Evolutionary conservation across 2,797 vertebrate genomes (phyloP).

Genomic region (Masticophis lateralis): DNA sequence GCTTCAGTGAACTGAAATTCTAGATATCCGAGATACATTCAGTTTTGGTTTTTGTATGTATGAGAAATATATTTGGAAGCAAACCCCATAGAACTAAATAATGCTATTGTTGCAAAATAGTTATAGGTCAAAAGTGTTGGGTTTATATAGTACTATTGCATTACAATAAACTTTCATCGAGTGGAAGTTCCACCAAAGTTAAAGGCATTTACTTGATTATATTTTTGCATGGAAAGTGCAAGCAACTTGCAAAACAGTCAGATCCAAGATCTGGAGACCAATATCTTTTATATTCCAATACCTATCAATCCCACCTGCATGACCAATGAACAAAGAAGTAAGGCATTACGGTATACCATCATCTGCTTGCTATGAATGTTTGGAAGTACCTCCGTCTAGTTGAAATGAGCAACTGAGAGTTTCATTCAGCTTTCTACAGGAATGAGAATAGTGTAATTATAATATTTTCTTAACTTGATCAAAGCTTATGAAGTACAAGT

Average conservation of each 20-base stretch:
- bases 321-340: background rate
- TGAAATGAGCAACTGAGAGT: background rate
- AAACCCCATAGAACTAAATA: background rate
- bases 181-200: background rate
- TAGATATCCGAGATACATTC: background rate
- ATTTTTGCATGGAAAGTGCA: background rate
- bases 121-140: conserved; percentile 43
- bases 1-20: background rate
- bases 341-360: background rate
- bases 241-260: background rate
- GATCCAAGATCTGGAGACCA: background rate
- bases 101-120: background rate
- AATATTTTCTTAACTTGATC: background rate
- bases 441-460: background rate
- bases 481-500: background rate
- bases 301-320: background rate
- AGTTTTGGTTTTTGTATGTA: background rate
- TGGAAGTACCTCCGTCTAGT: background rate
- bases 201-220: background rate
- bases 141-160: background rate
- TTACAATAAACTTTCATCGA: background rate
- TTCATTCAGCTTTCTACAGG: background rate
- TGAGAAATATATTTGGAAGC: background rate
- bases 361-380: background rate
- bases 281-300: background rate